Evolutionary conservation across 2,113 vertebrate species (phyloP).

Genomic region (Colius striatus): DNA sequence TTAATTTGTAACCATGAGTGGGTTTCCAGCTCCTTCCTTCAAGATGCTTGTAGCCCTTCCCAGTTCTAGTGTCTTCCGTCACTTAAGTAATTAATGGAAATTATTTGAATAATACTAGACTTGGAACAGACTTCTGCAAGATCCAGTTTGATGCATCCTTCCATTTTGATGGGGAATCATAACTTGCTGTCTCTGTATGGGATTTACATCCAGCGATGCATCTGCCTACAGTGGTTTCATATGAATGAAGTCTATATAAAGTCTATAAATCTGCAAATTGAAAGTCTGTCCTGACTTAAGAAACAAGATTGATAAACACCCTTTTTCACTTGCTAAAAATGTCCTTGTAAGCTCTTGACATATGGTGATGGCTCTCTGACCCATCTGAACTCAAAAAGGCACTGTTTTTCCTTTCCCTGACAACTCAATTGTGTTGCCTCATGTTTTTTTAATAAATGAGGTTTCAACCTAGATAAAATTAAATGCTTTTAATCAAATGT

Average conservation of each 20-base stretch:
- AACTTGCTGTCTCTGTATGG: neutral
- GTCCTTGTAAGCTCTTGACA: neutral
- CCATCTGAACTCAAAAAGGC: neutral
- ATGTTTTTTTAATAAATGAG: constrained; percentile 15
- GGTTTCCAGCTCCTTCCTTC: neutral
- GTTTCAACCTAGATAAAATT: constrained; percentile 2
- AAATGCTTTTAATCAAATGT: neutral
- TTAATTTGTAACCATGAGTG: too few relatives aligned
- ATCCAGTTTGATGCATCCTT: neutral
- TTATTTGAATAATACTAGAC: neutral
- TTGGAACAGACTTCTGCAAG: neutral
- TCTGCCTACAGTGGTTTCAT: neutral
- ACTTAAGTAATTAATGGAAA: neutral
- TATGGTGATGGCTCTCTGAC: neutral
- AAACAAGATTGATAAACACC: neutral
- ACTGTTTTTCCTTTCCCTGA: neutral
- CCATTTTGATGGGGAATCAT: neutral
- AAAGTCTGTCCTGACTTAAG: neutral
- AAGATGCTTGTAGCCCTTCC: neutral
- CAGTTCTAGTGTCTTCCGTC: neutral
- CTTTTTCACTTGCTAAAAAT: neutral
- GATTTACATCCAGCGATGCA: neutral
- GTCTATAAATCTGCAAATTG: neutral
- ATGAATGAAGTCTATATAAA: neutral
- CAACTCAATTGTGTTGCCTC: constrained; percentile 9